Evolutionary conservation across 2,888 invertebrate species (phyloP), one percentile per base, ranked within the genome.

Genomic region (Conistra vaccinii): DNA sequence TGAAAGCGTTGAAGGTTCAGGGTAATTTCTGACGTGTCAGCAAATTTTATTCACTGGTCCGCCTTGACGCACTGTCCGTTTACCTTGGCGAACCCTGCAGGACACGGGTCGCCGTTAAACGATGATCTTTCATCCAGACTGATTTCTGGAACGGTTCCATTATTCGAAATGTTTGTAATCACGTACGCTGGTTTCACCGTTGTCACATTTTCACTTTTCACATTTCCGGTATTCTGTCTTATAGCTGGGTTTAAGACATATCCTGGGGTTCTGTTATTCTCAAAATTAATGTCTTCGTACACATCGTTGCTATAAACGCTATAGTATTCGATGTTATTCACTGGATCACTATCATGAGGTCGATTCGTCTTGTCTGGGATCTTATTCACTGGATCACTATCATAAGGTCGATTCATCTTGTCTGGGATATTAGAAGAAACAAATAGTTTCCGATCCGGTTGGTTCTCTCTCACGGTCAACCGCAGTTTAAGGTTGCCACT

Each of bases 91-190:
- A 85, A 89, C 10, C 93, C 94, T 0, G 89, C 85, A 0, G 94
- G 92, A 76, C 95, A 95, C 32, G 87, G 85, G 71, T 94, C 93
- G 6, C 92, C 95, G 20, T 86, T 89, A 76, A 95, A 94, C 3
- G 90, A 90, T 10, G 93, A 87, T 51, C 94, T 85, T 55, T 92
- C 91, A 73, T 89, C 92, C 3, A 94, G 68, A 55, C 86, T 87
- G 20, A 92, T 85, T 74, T 82, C 85, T 5, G 85, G 81, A 65
- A 85, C 80, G 26, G 78, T 83, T 23, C 73, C 75, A 72, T 87
- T 87, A 73, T 39, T 69, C 14, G 77, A 32, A 39, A 69, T 69
- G 32, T 72, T 73, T n/a, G 73, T 79, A 65, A 51, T 74, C 55
- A 63, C 62, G 39, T 57, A 55, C 0, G 23, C 45, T 35, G 70